Conservation (phyloP, 2,888 invertebrate genomes). For the Ennomos fuscantarius region DNA sequence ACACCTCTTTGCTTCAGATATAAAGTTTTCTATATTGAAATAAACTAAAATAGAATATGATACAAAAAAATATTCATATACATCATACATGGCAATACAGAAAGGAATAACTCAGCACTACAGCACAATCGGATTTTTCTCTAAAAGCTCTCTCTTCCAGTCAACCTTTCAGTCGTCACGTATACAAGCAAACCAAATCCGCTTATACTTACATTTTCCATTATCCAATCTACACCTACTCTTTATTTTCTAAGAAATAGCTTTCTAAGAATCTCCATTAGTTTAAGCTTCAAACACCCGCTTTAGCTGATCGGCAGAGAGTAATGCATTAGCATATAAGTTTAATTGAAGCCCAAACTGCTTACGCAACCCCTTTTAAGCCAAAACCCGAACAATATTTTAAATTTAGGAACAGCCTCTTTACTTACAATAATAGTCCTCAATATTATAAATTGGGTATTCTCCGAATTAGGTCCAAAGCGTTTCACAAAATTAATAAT, state of each 20-base stretch:
- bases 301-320: constrained; percentile 19
- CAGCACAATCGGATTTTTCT: too few relatives aligned
- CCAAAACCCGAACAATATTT: constrained; percentile 32
- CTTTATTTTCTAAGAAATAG: constrained; percentile 9
- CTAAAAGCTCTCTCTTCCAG: too few relatives aligned
- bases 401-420: constrained; percentile 19
- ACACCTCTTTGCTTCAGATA: too few relatives aligned
- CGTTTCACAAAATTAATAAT: too few relatives aligned
- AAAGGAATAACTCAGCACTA: too few relatives aligned
- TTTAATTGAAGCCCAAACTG: constrained; percentile 40
- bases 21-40: too few relatives aligned
- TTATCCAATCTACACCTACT: too few relatives aligned
- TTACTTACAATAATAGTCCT: constrained; percentile 26
- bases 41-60: too few relatives aligned
- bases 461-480: constrained; percentile 3
- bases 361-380: constrained; percentile 37
- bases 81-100: too few relatives aligned
- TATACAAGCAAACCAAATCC: constrained; percentile 8
- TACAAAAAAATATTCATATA: too few relatives aligned
- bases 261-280: constrained; percentile 9
- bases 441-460: constrained; percentile 26
- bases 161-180: too few relatives aligned
- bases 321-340: constrained; percentile 31
- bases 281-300: constrained; percentile 10
- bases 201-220: not conserved